Evolutionary conservation across 2,797 vertebrate genomes (phyloP), one percentile per base, ranked within the genome.

Genomic region (Columba guinea): DNA sequence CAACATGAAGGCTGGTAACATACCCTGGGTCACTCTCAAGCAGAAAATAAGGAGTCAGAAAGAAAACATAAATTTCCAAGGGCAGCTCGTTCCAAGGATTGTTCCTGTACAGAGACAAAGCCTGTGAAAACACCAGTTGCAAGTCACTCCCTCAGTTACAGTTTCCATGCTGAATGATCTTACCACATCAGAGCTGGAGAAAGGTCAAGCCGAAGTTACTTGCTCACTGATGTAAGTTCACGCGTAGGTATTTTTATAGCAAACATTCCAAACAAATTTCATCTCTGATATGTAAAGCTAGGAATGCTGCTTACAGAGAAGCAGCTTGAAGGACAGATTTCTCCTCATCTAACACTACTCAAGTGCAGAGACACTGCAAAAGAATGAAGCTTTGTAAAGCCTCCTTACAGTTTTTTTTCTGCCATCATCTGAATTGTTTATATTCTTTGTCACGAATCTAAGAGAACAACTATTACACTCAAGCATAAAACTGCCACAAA

Each of bases 211-310:
- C 1, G 0, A 49, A 92, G 86, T 87, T 23, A n/a, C 86, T 69
- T 74, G 80, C 87, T 89, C 4, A 0, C 73, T 94, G 91, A 86
- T 95, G 74, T 76, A 79, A 93, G 90, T 79, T 84, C 81, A 69
- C 32, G 1, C 23, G 1, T 87, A 75, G 73, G 79, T 95, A 89
- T 94, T 96, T 97, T 92, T 91, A 93, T 19, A 88, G 86, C 89
- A 96, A 95, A 95, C 94, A 94, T 93, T 95, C 93, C 94, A 90
- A 81, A 69, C 89, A 93, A 91, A 93, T 93, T 94, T 87, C 79
- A 26, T 85, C n/a, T 74, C 75, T 84, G 91, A 80, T 93, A 85
- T 1, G 49, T 73, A 87, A 76, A 92, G 92, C 60, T 84, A 87
- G 89, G 94, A 94, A 92, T 85, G 84, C 58, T 23, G 78, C 71